Evolutionary conservation across 2,797 vertebrate species (phyloP).

Genomic region (Scarus forsteni): DNA sequence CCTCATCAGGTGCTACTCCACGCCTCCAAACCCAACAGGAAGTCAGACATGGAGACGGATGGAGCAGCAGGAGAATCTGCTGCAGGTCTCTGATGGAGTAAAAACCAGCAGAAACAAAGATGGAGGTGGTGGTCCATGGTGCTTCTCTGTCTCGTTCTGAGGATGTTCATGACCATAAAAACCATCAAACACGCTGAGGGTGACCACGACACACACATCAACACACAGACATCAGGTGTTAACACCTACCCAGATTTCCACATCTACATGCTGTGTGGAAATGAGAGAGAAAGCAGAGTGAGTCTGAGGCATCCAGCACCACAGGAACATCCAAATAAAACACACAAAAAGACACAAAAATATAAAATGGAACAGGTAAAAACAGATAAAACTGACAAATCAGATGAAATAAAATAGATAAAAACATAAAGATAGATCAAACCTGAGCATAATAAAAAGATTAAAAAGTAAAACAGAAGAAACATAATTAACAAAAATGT

Average conservation of each 20-base stretch:
- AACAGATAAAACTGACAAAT: too few relatives aligned
- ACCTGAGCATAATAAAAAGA: too few relatives aligned
- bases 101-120: slow-evolving; percentile 14
- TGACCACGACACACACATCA: slow-evolving; percentile 38
- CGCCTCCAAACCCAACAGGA: too few relatives aligned
- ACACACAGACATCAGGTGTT: slow-evolving; percentile 51
- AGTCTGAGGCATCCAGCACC: slow-evolving; percentile 67
- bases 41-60: too few relatives aligned
- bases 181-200: slow-evolving; percentile 19
- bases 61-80: too few relatives aligned
- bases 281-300: slow-evolving; percentile 83
- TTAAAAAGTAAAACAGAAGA: too few relatives aligned
- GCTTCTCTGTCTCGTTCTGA: background rate
- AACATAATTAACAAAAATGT: too few relatives aligned
- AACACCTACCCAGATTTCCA: slow-evolving; percentile 94
- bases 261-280: slow-evolving; percentile 93
- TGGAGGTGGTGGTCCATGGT: background rate
- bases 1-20: too few relatives aligned
- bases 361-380: too few relatives aligned
- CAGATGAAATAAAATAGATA: too few relatives aligned
- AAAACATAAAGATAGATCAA: too few relatives aligned
- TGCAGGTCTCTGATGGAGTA: too few relatives aligned
- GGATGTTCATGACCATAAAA: slow-evolving; percentile 25
- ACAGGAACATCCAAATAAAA: slow-evolving; percentile 41
- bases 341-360: slow-evolving; percentile 36